Evolutionary conservation across 2,888 invertebrate genomes (phyloP), one percentile per base, ranked within the genome.

Genomic region (Parochlus steinenii): DNA sequence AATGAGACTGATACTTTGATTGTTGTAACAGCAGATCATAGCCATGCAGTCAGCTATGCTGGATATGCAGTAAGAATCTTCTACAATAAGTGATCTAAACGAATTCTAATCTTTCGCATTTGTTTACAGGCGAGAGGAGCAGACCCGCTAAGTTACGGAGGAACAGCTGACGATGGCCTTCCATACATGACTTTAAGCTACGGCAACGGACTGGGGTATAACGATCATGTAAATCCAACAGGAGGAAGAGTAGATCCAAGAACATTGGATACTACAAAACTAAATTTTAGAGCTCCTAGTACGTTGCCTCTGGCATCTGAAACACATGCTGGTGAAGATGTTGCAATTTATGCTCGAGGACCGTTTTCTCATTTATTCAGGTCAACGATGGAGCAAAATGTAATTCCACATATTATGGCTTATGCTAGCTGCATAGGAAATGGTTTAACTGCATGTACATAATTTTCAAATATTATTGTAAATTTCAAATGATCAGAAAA

Each of bases 301-400:
- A 55, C 71, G 1, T 65, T 70, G 1, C 74, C 74, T 0, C 55
- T 65, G 16, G 27, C 48, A 0, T 54, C 64, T n/a, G 79, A 79
- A 47, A 77, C 78, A 0, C 80, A 81, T 45, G 79, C 76, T 0
- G 79, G 78, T 0, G 83, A 85, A 42, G 85, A 85, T 52, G 82
- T 85, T 0, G 71, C 73, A 0, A 72, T 85, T 0, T 82, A 71
- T 53, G 83, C 85, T 0, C 58, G 56, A 7, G 86, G 75, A 17
- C 83, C 82, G 2, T 77, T 78, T 76, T 61, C 82, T 0, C 83
- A 86, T 49, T 61, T 87, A 2, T 80, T 87, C 49, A 71, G 73
- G 0, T 82, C 83, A 1, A 72, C 71, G 36, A 74, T 77, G 45
- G 82, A 87, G 47, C 80, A 87, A 55, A 75, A 70, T 52, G 73